Conservation (phyloP, 2,797 vertebrate genomes). For the Lithobates sylvaticus region DNA sequence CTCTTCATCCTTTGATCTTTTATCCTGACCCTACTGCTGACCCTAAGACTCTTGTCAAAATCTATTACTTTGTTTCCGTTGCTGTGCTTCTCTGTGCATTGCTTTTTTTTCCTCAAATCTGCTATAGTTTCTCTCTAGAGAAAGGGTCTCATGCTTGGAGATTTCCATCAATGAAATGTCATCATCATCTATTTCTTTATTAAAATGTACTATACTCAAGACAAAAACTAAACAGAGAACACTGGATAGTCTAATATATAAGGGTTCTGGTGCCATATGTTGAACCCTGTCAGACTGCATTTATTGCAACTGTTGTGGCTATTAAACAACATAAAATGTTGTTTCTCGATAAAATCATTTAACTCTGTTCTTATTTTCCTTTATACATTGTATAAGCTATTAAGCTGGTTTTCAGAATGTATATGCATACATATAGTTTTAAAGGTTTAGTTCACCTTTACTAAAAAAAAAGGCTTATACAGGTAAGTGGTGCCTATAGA, state of each 20-base stretch:
- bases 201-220: background rate
- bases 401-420: no score
- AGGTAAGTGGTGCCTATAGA: no score
- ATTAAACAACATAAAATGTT: no score
- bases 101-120: background rate
- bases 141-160: background rate
- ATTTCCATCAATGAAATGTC: background rate
- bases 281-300: no score
- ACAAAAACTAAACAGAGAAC: background rate
- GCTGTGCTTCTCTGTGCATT: background rate
- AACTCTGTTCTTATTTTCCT: no score
- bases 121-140: background rate
- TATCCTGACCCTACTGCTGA: slow-evolving; percentile 30
- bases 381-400: no score
- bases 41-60: slow-evolving; percentile 34
- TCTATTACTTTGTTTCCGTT: slow-evolving; percentile 6
- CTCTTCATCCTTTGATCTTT: slow-evolving; percentile 4
- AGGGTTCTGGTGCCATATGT: no score
- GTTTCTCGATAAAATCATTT: no score
- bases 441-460: no score
- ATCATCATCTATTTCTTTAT: background rate
- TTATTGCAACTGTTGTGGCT: no score
- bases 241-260: background rate
- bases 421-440: no score
- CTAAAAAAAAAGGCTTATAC: no score